Evolutionary conservation across 2,888 invertebrate genomes (phyloP).

Genomic region (Lasiommata megera): DNA sequence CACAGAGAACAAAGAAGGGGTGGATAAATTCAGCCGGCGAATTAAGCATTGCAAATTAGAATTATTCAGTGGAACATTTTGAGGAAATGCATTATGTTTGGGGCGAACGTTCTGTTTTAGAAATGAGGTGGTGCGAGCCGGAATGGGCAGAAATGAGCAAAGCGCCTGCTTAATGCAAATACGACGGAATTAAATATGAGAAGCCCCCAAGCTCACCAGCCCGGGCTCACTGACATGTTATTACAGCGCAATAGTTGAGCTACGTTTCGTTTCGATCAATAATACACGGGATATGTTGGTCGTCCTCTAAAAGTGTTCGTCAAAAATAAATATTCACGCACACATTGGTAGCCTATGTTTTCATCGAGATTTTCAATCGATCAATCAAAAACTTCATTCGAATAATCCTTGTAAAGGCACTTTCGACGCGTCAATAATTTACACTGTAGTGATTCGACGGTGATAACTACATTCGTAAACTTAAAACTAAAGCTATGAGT

Average conservation of each 20-base stretch:
- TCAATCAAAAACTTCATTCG: no score
- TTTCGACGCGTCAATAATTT: no score
- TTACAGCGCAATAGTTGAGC: background rate
- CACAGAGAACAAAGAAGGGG: background rate
- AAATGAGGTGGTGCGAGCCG: background rate
- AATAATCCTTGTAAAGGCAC: no score
- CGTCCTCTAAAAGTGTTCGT: no score
- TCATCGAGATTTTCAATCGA: no score
- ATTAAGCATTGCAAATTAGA: conserved; percentile 4
- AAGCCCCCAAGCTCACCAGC: background rate
- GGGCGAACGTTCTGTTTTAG: background rate
- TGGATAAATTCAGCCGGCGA: background rate
- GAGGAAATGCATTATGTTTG: conserved; percentile 1
- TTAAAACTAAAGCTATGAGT: no score
- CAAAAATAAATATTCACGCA: no score
- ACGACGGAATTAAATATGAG: background rate
- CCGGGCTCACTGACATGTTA: background rate
- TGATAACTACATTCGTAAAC: no score
- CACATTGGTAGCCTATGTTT: no score
- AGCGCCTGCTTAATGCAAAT: conserved; percentile 7
- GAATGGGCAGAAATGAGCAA: background rate
- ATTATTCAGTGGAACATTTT: background rate
- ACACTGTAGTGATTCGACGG: no score
- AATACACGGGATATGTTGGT: no score
- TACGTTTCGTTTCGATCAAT: background rate